Percentiles rank a stretch among this genome's conserved stretches.
phyloP scores from a whole-genome alignment of 2,797 vertebrate genomes.

The Etheostoma nigrum region DNA sequence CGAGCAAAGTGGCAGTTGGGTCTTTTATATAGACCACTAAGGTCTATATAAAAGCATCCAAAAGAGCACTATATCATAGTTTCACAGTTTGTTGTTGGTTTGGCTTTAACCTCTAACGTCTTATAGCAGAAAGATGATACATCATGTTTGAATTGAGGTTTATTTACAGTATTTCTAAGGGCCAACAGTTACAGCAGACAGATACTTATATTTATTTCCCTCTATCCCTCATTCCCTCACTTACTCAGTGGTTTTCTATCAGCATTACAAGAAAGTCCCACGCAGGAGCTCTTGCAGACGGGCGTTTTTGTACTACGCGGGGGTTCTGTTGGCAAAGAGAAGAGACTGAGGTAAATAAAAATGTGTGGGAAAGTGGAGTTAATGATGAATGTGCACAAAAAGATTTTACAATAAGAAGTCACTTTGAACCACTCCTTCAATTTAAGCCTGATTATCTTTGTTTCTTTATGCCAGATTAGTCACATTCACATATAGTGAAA shows the following conservation, averaged over 20 bases:
- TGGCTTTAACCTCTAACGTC: not conserved
- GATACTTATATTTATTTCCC: slow-evolving; percentile 8
- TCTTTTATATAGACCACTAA: too few species aligned
- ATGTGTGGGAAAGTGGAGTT: slow-evolving; percentile 16
- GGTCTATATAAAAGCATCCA: too few species aligned
- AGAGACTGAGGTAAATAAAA: slow-evolving; percentile 49
- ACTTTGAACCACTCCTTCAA: slow-evolving; percentile 26
- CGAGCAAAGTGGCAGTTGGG: too few species aligned
- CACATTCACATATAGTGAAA: slow-evolving; percentile 5
- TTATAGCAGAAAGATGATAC: not conserved
- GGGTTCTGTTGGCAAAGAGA: slow-evolving; percentile 63
- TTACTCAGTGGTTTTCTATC: slow-evolving; percentile 53
- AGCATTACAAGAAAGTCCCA: slow-evolving; percentile 64
- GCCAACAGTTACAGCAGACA: not conserved
- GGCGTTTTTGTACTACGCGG: slow-evolving; percentile 67
- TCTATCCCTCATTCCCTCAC: slow-evolving; percentile 11
- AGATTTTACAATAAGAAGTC: not conserved
- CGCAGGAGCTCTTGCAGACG: slow-evolving; percentile 54
- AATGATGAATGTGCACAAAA: slow-evolving; percentile 17
- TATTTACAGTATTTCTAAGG: not conserved
- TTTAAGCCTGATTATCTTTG: slow-evolving; percentile 21
- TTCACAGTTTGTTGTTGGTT: not conserved
- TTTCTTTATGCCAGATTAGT: slow-evolving; percentile 13
- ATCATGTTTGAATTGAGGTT: not conserved
- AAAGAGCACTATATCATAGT: too few species aligned